A percentile compares a stretch with the other conserved stretches of the same genome.
phyloP scores from a whole-genome alignment of 2,113 vertebrate species.

The Dendrocopos noguchii region DNA sequence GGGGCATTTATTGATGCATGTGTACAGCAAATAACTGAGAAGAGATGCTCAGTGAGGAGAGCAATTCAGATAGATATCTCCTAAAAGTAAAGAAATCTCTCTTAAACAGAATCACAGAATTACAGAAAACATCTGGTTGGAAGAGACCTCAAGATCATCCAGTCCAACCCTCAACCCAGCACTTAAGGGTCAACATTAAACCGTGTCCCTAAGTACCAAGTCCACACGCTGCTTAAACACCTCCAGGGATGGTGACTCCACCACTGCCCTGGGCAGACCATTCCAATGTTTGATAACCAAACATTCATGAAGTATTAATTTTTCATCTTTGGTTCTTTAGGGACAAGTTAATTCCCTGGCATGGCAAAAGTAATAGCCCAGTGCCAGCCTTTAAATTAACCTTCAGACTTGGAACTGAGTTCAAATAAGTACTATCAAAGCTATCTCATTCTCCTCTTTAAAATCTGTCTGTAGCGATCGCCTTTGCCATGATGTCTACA shows the following conservation, averaged over 20 bases:
- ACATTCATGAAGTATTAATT: not conserved
- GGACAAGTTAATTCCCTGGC: not conserved
- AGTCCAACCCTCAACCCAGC: no score
- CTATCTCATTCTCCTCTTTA: not conserved
- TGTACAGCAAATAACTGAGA: not conserved
- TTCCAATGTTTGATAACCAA: no score
- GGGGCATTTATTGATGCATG: not conserved
- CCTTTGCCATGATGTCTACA: not conserved
- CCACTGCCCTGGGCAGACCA: no score
- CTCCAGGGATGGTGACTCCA: no score
- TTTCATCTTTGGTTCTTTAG: not conserved
- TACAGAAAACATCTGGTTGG: no score
- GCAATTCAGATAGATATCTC: not conserved
- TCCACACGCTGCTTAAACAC: no score
- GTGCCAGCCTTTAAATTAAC: not conserved
- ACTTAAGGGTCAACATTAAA: no score
- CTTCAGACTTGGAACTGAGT: not conserved
- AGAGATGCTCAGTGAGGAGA: not conserved
- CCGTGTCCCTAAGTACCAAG: no score
- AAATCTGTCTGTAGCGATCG: not conserved
- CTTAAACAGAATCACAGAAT: not conserved
- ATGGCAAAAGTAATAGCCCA: not conserved
- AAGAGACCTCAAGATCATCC: no score
- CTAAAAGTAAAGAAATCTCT: not conserved
- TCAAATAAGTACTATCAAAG: not conserved